These are phyloP conservation scores for Chromobotia macracanthus DNA, from an alignment of 2,797 vertebrate species.

Conservation along the genomic window DNA sequence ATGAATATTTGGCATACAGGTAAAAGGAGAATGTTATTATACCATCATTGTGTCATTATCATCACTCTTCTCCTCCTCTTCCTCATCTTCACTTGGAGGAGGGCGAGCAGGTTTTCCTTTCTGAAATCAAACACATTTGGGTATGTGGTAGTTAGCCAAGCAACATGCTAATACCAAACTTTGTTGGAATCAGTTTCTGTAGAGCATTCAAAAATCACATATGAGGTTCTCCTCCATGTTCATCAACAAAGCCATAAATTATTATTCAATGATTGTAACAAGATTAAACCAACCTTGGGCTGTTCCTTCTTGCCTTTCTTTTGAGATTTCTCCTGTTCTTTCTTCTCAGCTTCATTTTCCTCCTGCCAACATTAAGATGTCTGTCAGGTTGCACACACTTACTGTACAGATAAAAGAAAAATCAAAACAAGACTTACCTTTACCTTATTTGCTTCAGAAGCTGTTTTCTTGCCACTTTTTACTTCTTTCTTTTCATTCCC, in stretches of 20 bases:
- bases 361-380: conserved; percentile 25
- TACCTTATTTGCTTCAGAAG: conserved; percentile 62
- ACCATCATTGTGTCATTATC: conserved; percentile 75
- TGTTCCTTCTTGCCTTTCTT: conserved; percentile 68
- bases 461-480: conserved; percentile 62
- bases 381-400: neutral
- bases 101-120: conserved; percentile 63
- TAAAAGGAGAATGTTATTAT: neutral
- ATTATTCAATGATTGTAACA: neutral
- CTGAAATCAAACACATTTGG: conserved; percentile 45
- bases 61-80: conserved; percentile 67
- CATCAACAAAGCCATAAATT: neutral
- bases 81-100: conserved; percentile 64
- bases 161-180: no score
- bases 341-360: conserved; percentile 50
- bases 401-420: neutral
- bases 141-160: neutral
- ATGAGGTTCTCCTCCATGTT: neutral
- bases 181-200: neutral
- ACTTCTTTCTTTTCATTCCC: conserved; percentile 58
- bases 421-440: neutral
- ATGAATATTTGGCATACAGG: neutral
- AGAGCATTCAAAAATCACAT: no score
- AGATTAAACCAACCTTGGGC: conserved; percentile 54
- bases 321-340: conserved; percentile 62